Conservation (phyloP, 30 jellyfish, hydroid and myxozoan genomes). For the Aurelia aurita complex sp. Pacific region DNA sequence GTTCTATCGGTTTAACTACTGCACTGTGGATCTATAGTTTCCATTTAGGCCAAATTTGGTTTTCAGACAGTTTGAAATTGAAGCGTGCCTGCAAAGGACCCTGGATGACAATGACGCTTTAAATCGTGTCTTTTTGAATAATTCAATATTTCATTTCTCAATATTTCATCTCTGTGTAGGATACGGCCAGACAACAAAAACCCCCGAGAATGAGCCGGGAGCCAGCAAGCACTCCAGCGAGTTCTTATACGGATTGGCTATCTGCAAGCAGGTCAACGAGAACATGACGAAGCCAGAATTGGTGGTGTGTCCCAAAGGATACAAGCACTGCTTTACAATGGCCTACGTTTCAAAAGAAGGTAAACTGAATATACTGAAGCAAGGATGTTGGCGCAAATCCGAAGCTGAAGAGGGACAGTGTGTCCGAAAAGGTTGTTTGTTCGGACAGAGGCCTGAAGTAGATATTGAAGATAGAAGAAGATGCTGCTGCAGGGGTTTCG, state of each 20-base stretch:
- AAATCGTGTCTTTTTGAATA: too few relatives aligned
- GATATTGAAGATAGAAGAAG: constrained; percentile 11
- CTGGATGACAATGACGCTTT: too few relatives aligned
- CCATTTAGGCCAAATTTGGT: too few relatives aligned
- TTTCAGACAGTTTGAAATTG: too few relatives aligned
- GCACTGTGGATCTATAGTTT: too few relatives aligned
- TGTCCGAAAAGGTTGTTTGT: constrained; percentile 29
- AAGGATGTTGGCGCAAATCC: constrained; percentile 57
- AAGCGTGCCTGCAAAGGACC: too few relatives aligned
- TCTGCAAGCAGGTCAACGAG: constrained; percentile 36
- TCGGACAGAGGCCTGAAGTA: constrained; percentile 8
- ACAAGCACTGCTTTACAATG: constrained; percentile 50
- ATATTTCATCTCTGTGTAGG: constrained; percentile 3
- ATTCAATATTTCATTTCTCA: too few relatives aligned
- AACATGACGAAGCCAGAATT: constrained; percentile 16
- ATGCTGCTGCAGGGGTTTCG: constrained; percentile 71
- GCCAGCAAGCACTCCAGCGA: constrained; percentile 1
- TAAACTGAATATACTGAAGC: constrained; percentile 10
- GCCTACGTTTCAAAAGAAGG: constrained; percentile 33
- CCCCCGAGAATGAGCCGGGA: not conserved
- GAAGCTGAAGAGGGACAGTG: constrained; percentile 43
- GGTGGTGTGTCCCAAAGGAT: constrained; percentile 46
- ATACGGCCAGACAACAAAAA: constrained; percentile 38
- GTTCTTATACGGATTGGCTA: constrained; percentile 25
- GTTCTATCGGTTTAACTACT: too few relatives aligned